A percentile compares a stretch with the other conserved stretches of the same genome.
Evolutionary conservation across 2,113 vertebrate genomes (phyloP).

Genomic region (Apeltes quadracus): DNA sequence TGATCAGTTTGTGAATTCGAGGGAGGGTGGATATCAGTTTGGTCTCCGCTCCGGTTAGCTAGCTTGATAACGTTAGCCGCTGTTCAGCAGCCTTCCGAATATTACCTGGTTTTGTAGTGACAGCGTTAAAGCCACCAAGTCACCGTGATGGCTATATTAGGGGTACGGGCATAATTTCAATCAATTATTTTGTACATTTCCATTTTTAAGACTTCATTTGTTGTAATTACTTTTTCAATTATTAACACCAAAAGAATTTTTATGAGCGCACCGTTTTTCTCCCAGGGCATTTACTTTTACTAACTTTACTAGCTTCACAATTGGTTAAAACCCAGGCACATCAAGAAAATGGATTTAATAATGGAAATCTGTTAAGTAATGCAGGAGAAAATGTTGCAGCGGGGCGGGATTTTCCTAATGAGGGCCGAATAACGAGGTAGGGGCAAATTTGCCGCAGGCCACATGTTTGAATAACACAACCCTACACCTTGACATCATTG

Average conservation of each 20-base stretch:
- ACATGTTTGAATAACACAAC: constrained; percentile 16
- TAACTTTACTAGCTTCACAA: background rate
- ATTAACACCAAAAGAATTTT: background rate
- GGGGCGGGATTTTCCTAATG: constrained; percentile 18
- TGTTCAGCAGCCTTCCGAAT: background rate
- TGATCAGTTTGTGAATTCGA: background rate
- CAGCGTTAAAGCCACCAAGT: no score
- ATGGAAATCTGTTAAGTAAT: constrained; percentile 16
- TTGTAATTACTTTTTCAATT: constrained; percentile 10
- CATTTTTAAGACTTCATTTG: background rate
- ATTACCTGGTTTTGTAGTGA: background rate
- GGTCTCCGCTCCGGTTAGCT: background rate
- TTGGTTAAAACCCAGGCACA: background rate
- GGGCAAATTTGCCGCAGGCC: background rate
- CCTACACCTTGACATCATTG: constrained; percentile 33
- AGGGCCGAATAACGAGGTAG: constrained; percentile 26
- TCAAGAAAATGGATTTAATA: constrained; percentile 1
- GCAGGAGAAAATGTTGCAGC: constrained; percentile 12
- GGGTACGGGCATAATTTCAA: no score
- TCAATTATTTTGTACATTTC: background rate
- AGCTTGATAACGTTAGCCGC: background rate
- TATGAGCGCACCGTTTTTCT: background rate
- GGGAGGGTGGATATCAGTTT: background rate
- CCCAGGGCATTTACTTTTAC: background rate
- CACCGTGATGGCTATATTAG: no score